A percentile compares a stretch with the other conserved stretches of the same genome.
Evolutionary conservation across 2,113 vertebrate species (phyloP).

Genomic region (Suricata suricatta): DNA sequence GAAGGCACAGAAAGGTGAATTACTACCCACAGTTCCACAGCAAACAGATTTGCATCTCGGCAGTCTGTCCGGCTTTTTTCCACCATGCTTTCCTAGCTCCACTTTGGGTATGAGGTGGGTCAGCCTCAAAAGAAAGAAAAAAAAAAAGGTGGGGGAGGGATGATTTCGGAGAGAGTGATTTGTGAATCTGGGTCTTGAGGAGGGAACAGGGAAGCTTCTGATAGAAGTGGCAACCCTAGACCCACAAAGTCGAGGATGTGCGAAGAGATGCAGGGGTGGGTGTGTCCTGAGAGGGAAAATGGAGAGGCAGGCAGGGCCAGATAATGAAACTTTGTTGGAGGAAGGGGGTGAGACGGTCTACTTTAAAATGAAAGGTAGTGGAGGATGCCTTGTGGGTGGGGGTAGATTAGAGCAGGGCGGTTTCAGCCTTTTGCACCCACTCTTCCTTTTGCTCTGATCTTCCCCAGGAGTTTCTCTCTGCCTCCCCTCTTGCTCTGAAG

Average conservation of each 20-base stretch:
- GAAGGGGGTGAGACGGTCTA: background rate
- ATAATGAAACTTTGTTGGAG: background rate
- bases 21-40: background rate
- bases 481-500: background rate
- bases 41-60: background rate
- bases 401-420: rapidly evolving
- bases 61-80: too few species aligned
- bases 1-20: background rate
- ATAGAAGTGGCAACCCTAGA: background rate
- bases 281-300: background rate
- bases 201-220: background rate
- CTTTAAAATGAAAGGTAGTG: background rate
- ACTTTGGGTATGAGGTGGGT: background rate
- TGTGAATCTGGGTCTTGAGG: background rate
- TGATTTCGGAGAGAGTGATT: background rate
- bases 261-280: background rate
- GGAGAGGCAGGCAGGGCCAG: background rate
- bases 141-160: rapidly evolving
- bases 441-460: background rate
- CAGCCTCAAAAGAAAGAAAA: background rate
- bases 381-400: background rate
- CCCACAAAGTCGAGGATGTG: background rate
- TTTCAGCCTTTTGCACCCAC: background rate
- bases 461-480: background rate
- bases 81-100: background rate